Percentiles rank a stretch among this genome's conserved stretches.
These are phyloP conservation scores for Itoplectis maculator DNA, from an alignment of 2,888 invertebrate genomes.

Conservation along the genomic window DNA sequence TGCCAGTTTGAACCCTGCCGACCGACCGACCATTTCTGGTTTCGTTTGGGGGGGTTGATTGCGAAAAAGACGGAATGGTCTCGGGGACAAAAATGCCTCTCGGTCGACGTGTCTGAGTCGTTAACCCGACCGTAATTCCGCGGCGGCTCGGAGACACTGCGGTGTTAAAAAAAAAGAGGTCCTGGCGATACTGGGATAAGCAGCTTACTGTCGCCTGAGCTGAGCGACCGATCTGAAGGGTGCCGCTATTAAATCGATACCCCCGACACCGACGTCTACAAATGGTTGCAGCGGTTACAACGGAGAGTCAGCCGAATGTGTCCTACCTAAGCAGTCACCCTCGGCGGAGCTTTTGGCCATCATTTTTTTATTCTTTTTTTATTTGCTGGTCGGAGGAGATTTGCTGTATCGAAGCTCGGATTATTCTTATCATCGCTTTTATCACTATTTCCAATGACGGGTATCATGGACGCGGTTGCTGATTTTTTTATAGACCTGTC, in stretches of 20 bases:
- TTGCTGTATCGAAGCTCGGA: too few species aligned
- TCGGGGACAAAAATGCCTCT: too few species aligned
- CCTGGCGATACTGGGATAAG: background rate
- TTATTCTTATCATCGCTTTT: too few species aligned
- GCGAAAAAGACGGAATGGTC: background rate
- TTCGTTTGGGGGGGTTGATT: too few species aligned
- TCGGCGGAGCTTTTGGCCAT: background rate
- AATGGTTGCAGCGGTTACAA: slow-evolving; percentile 16
- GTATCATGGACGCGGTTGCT: too few species aligned
- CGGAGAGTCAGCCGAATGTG: background rate
- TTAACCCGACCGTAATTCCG: too few species aligned
- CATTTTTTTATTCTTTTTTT: background rate
- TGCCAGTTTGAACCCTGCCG: too few species aligned
- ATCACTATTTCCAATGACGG: too few species aligned
- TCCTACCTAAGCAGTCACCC: background rate
- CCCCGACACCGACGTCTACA: slow-evolving; percentile 29
- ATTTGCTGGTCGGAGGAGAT: background rate
- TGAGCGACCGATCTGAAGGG: slow-evolving; percentile 29
- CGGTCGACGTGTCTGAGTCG: too few species aligned
- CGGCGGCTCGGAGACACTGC: too few species aligned
- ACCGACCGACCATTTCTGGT: too few species aligned
- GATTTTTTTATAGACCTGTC: too few species aligned
- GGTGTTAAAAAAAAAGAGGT: slow-evolving; percentile 2
- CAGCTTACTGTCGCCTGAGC: background rate
- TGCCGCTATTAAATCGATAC: slow-evolving; percentile 60